A percentile compares a stretch with the other conserved stretches of the same genome.
These are phyloP conservation scores for Coregonus sp. DNA, from an alignment of 2,797 vertebrate genomes.

Conservation along the genomic window DNA sequence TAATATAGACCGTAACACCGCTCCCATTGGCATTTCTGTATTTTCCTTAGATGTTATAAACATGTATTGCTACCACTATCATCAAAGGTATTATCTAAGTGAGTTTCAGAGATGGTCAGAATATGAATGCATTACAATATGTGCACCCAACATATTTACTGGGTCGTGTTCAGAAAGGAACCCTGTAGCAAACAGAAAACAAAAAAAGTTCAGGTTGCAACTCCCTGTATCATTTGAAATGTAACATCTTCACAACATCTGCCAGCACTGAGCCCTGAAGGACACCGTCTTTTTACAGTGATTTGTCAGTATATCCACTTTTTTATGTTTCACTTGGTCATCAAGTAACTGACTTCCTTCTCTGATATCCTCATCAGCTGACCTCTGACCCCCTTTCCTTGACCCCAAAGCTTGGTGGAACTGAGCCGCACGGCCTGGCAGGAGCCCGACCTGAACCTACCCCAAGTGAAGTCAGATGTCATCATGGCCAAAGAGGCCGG, in stretches of 20 bases:
- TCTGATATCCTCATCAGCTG: neutral
- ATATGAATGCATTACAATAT: neutral
- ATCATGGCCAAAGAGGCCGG: constrained; percentile 83
- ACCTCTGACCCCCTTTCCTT: neutral
- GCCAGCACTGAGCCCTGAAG: too few relatives aligned
- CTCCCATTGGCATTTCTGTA: too few relatives aligned
- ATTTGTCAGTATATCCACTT: neutral
- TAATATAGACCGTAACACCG: too few relatives aligned
- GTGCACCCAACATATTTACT: neutral
- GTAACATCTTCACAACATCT: neutral
- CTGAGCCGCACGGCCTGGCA: constrained; percentile 85
- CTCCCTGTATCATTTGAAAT: neutral
- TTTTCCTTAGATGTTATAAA: too few relatives aligned
- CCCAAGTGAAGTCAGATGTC: constrained; percentile 79
- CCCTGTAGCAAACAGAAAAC: neutral
- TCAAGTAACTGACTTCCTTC: neutral
- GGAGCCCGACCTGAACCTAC: constrained; percentile 84
- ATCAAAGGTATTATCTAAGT: too few relatives aligned
- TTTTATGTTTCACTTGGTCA: neutral
- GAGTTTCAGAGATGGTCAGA: too few relatives aligned
- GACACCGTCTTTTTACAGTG: too few relatives aligned
- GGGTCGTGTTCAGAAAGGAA: too few relatives aligned
- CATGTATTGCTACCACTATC: too few relatives aligned
- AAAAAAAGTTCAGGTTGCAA: neutral
- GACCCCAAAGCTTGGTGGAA: constrained; percentile 80